phyloP scores from a whole-genome alignment of 2,113 vertebrate genomes.

The Pelmatolapia mariae region DNA sequence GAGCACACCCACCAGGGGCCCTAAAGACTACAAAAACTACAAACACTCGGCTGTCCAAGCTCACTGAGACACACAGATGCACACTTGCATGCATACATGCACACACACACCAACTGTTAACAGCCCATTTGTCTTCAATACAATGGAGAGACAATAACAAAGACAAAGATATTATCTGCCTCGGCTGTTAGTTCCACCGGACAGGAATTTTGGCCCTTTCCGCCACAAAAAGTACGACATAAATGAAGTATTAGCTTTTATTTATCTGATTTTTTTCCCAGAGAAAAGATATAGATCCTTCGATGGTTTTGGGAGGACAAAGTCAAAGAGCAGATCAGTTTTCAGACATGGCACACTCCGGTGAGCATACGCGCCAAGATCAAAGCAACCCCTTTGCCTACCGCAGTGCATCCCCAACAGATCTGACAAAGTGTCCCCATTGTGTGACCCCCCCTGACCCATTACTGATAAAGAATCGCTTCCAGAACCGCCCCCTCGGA shows the following conservation, averaged over 20 bases:
- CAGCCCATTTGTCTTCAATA: constrained; percentile 50
- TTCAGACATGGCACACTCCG: constrained; percentile 73
- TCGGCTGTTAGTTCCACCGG: background rate
- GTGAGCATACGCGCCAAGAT: constrained; percentile 67
- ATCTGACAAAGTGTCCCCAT: constrained; percentile 63
- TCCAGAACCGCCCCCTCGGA: constrained; percentile 48
- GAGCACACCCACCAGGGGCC: constrained; percentile 61
- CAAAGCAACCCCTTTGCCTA: constrained; percentile 70
- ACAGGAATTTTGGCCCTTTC: constrained; percentile 7
- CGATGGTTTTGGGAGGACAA: constrained; percentile 48
- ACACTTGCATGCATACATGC: constrained; percentile 44
- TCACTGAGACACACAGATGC: constrained; percentile 49
- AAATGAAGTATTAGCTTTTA: background rate
- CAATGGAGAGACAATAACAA: constrained; percentile 44
- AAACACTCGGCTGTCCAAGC: constrained; percentile 61
- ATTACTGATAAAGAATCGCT: constrained; percentile 69
- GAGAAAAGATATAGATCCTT: constrained; percentile 15
- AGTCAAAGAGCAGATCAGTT: constrained; percentile 63
- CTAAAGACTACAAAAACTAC: constrained; percentile 63
- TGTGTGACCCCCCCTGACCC: constrained; percentile 63
- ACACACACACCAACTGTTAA: constrained; percentile 44
- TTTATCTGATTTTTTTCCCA: background rate
- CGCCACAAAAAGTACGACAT: constrained; percentile 5
- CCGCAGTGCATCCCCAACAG: constrained; percentile 66
- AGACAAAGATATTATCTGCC: constrained; percentile 26